These are phyloP conservation scores for Hipposideros larvatus DNA, from an alignment of 2,797 vertebrate species.

Conservation along the genomic window DNA sequence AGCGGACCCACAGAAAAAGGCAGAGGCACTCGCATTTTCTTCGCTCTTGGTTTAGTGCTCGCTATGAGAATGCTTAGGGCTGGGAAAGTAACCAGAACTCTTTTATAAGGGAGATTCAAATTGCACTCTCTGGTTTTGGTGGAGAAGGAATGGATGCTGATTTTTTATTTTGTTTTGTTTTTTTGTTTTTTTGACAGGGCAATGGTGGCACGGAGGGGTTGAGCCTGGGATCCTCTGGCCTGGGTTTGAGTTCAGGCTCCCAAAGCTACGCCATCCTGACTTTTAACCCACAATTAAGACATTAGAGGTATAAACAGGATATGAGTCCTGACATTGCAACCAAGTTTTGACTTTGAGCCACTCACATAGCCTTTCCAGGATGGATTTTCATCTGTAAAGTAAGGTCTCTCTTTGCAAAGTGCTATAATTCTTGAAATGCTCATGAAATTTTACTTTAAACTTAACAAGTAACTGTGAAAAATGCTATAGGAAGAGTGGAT, in stretches of 20 bases:
- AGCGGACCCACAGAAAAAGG: neutral
- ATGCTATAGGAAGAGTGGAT: neutral
- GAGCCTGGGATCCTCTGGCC: neutral
- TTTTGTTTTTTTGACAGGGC: neutral
- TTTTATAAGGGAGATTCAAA: neutral
- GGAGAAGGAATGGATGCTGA: neutral
- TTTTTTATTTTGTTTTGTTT: neutral
- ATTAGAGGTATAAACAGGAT: neutral
- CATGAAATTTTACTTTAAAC: constrained; percentile 40
- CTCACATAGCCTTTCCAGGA: neutral
- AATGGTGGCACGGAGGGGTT: neutral
- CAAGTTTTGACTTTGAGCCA: neutral
- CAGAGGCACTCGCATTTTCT: neutral
- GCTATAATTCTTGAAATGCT: neutral
- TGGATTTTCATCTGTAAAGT: neutral
- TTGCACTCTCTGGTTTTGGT: neutral
- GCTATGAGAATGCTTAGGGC: neutral
- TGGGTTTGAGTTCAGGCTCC: neutral
- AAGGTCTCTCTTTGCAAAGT: neutral
- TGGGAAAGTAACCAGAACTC: neutral
- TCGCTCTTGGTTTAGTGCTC: neutral
- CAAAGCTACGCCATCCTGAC: neutral
- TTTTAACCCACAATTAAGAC: neutral
- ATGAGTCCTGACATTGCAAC: neutral
- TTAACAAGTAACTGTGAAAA: neutral